phyloP scores from a whole-genome alignment of 2,888 invertebrate genomes.

The Thumatha senex region DNA sequence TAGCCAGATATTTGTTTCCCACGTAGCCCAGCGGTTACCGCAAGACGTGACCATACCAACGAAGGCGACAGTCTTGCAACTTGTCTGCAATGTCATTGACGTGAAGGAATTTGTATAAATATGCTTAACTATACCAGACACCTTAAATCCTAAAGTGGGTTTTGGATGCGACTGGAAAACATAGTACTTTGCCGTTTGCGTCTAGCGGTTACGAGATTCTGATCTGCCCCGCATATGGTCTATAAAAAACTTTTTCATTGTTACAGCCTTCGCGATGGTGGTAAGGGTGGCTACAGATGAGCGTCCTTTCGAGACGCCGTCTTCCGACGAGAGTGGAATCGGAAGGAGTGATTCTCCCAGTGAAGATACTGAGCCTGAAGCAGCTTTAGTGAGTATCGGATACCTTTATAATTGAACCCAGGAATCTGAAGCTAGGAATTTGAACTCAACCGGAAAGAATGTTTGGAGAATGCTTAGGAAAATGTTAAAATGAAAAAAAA shows the following conservation, averaged over 20 bases:
- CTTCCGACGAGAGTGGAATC: constrained; percentile 74
- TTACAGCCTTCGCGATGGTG: constrained; percentile 65
- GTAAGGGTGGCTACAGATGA: constrained; percentile 72
- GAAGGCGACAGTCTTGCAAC: too few species aligned
- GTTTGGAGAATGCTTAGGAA: not conserved
- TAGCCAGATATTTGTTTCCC: too few species aligned
- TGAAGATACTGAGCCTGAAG: constrained; percentile 70
- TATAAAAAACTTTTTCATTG: not conserved
- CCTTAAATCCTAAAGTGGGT: too few species aligned
- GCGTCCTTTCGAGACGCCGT: constrained; percentile 73
- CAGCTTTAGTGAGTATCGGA: constrained; percentile 65
- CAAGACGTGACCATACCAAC: too few species aligned
- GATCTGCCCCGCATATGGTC: too few species aligned
- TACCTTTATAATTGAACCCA: not conserved
- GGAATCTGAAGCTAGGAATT: not conserved
- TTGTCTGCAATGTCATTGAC: too few species aligned
- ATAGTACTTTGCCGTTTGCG: too few species aligned
- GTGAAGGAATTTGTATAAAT: too few species aligned
- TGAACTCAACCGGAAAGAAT: not conserved
- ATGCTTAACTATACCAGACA: too few species aligned
- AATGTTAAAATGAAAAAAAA: not conserved
- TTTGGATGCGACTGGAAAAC: too few species aligned
- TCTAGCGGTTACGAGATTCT: too few species aligned
- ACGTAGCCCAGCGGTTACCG: too few species aligned
- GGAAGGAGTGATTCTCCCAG: constrained; percentile 71